Evolutionary conservation across 2,888 invertebrate species (phyloP).

Genomic region (Mythimna pallens): DNA sequence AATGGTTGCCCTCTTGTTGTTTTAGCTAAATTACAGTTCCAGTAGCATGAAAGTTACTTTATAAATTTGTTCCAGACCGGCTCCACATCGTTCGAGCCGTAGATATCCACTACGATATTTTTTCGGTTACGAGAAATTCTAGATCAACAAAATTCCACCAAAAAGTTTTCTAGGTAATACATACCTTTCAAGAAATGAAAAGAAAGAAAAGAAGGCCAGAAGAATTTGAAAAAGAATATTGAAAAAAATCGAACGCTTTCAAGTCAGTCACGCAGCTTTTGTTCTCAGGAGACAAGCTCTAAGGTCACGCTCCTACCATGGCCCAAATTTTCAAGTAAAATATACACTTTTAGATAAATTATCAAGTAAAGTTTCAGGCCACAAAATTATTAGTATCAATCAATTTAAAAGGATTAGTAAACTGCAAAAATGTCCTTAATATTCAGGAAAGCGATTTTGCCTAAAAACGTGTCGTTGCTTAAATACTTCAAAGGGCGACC

Average conservation of each 20-base stretch:
- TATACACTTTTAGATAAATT: constrained; percentile 67
- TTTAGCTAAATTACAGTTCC: too few species aligned
- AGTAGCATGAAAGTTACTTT: too few species aligned
- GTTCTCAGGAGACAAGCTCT: constrained; percentile 66
- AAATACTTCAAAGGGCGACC: constrained; percentile 82
- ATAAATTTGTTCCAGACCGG: too few species aligned
- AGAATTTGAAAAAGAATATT: constrained; percentile 53
- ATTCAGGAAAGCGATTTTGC: constrained; percentile 80
- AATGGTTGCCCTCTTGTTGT: too few species aligned
- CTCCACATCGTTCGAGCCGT: too few species aligned
- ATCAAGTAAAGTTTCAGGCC: constrained; percentile 58
- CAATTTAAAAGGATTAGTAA: constrained; percentile 24
- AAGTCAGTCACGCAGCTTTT: constrained; percentile 54
- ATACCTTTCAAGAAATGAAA: neutral
- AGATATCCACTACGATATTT: neutral
- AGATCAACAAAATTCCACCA: constrained; percentile 1
- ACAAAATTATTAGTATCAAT: constrained; percentile 36
- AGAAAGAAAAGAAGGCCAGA: constrained; percentile 36
- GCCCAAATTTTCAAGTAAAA: constrained; percentile 83
- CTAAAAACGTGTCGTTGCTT: constrained; percentile 79
- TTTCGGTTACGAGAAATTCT: neutral
- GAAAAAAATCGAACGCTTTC: constrained; percentile 44
- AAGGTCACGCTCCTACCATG: constrained; percentile 76
- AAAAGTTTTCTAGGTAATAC: constrained; percentile 21
- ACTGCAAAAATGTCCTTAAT: constrained; percentile 81